Percentiles rank a stretch among this genome's conserved stretches.
Conservation (phyloP, 1,140 invertebrate species). For the Octopus sinensis region DNA sequence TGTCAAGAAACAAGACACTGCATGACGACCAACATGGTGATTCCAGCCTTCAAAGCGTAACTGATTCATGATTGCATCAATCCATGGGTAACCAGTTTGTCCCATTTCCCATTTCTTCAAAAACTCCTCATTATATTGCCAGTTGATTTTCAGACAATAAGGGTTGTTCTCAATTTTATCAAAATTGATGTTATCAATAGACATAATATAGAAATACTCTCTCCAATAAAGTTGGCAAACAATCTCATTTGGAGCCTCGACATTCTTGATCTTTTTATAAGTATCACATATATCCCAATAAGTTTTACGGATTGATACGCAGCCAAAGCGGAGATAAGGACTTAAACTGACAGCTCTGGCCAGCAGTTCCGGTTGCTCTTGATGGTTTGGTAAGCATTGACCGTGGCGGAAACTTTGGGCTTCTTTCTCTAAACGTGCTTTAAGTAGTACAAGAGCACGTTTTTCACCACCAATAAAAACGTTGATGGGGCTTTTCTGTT, state of each 20-base stretch:
- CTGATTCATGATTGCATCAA: slow-evolving; percentile 70
- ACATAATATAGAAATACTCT: slow-evolving; percentile 88
- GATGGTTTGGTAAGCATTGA: slow-evolving; percentile 68
- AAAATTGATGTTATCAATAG: slow-evolving; percentile 82
- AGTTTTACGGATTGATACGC: slow-evolving; percentile 48
- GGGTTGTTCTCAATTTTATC: slow-evolving; percentile 84
- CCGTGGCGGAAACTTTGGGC: slow-evolving; percentile 55
- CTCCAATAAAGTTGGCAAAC: slow-evolving; percentile 85
- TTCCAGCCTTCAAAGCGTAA: slow-evolving; percentile 69
- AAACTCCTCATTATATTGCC: slow-evolving; percentile 79
- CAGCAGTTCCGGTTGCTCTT: slow-evolving; percentile 65
- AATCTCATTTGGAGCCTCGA: slow-evolving; percentile 71
- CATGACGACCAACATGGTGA: slow-evolving; percentile 70
- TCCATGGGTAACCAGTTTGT: slow-evolving; percentile 55
- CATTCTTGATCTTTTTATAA: slow-evolving; percentile 31
- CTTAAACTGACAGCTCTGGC: slow-evolving; percentile 69
- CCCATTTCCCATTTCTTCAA: slow-evolving; percentile 73
- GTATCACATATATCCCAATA: slow-evolving; percentile 46
- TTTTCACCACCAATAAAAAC: slow-evolving; percentile 49
- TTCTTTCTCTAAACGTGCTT: slow-evolving; percentile 39
- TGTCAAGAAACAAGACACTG: slow-evolving; percentile 72
- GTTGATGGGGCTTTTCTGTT: slow-evolving; percentile 40
- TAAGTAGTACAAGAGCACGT: slow-evolving; percentile 40
- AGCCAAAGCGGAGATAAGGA: slow-evolving; percentile 66
- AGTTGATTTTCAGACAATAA: slow-evolving; percentile 87